Evolutionary conservation across 2,888 invertebrate species (phyloP).

Genomic region (Drosophila meridiana): DNA sequence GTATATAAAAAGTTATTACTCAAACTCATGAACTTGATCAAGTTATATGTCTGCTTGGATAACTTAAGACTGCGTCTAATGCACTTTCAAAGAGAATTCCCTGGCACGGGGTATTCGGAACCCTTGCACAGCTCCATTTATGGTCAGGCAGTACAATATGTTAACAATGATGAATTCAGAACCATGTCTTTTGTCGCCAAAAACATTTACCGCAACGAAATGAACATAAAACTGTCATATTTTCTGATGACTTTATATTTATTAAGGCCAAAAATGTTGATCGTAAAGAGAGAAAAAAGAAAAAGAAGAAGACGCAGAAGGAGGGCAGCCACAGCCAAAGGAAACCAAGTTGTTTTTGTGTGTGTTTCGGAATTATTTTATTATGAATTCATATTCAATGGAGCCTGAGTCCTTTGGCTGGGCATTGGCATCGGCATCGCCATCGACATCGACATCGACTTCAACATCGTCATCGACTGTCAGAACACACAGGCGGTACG

Average conservation of each 20-base stretch:
- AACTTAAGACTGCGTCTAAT: slow-evolving; percentile 1
- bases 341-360: slow-evolving; percentile 60
- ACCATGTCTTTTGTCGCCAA: slow-evolving; percentile 77
- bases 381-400: slow-evolving; percentile 76
- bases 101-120: slow-evolving; percentile 17
- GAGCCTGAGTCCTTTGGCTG: slow-evolving; percentile 7
- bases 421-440: neutral
- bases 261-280: slow-evolving; percentile 76
- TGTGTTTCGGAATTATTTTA: slow-evolving; percentile 63
- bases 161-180: slow-evolving; percentile 75
- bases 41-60: neutral
- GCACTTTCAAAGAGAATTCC: slow-evolving; percentile 2
- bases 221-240: slow-evolving; percentile 81
- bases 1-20: slow-evolving; percentile 7
- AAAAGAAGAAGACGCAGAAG: neutral
- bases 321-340: slow-evolving; percentile 1
- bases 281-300: slow-evolving; percentile 26
- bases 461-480: slow-evolving; percentile 59
- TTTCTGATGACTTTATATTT: slow-evolving; percentile 82
- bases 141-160: slow-evolving; percentile 58
- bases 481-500: slow-evolving; percentile 84
- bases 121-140: slow-evolving; percentile 42
- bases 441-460: slow-evolving; percentile 1
- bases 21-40: neutral
- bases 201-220: slow-evolving; percentile 78